phyloP scores from a whole-genome alignment of 2,113 vertebrate species.

The Isurus oxyrinchus region DNA sequence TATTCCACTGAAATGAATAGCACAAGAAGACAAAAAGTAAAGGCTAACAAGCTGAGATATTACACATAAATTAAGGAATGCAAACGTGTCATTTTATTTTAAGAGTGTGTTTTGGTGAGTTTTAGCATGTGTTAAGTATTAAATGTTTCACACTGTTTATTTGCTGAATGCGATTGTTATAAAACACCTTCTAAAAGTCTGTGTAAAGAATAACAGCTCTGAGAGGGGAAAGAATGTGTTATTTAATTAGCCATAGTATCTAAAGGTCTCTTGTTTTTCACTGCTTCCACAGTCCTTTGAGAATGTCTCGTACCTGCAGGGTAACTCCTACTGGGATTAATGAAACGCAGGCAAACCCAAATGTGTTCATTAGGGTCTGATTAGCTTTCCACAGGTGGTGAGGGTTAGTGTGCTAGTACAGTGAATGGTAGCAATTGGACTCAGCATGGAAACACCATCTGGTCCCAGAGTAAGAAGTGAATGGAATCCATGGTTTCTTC shows the following conservation, averaged over 20 bases:
- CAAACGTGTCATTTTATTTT: not conserved
- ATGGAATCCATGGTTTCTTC: not conserved
- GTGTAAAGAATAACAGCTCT: not conserved
- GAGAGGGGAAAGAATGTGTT: slow-evolving; percentile 38
- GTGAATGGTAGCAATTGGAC: slow-evolving; percentile 83
- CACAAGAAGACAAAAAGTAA: not conserved
- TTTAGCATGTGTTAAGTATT: slow-evolving; percentile 21
- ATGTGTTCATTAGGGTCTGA: slow-evolving; percentile 84
- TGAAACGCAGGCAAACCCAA: slow-evolving; percentile 86
- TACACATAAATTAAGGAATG: slow-evolving; percentile 7
- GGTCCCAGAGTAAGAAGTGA: slow-evolving; percentile 54
- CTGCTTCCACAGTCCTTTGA: slow-evolving; percentile 45
- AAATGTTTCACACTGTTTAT: not conserved
- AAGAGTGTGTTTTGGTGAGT: not conserved
- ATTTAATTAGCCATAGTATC: slow-evolving; percentile 58
- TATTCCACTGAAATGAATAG: not conserved
- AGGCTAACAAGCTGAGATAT: not conserved
- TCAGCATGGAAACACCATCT: slow-evolving; percentile 85
- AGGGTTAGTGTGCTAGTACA: slow-evolving; percentile 75
- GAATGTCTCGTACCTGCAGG: slow-evolving; percentile 68
- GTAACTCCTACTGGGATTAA: slow-evolving; percentile 83
- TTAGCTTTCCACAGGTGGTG: slow-evolving; percentile 83
- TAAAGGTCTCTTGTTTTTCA: slow-evolving; percentile 59
- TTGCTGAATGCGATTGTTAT: slow-evolving; percentile 7
- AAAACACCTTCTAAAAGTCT: slow-evolving; percentile 32